phyloP scores from a whole-genome alignment of 92 coral and sea anemone species.

The Porites rus region DNA sequence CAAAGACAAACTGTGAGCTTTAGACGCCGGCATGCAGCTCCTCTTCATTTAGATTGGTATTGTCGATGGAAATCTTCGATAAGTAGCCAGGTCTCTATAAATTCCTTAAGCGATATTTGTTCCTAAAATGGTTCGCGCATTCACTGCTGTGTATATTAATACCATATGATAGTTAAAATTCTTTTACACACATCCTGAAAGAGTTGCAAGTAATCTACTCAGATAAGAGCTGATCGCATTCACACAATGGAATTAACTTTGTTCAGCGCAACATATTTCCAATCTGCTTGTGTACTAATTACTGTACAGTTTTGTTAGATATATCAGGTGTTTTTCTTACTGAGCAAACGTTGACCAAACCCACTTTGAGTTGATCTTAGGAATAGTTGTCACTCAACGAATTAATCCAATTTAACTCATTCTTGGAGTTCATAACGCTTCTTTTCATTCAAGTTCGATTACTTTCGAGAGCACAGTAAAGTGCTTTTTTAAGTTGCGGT shows the following conservation, averaged over 20 bases:
- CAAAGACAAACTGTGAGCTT: no score
- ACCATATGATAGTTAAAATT: neutral
- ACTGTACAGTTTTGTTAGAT: no score
- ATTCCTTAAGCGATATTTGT: neutral
- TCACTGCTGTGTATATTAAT: neutral
- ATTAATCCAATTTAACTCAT: conserved; percentile 24
- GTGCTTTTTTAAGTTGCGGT: neutral
- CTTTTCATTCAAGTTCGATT: neutral
- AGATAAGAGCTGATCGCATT: no score
- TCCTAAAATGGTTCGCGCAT: neutral
- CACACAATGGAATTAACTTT: no score
- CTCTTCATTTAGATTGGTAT: no score
- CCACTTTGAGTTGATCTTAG: conserved; percentile 2
- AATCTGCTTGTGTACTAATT: no score
- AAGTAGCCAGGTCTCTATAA: no score
- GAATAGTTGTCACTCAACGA: conserved; percentile 24
- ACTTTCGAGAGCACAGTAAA: neutral
- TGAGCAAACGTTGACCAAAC: neutral
- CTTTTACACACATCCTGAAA: neutral
- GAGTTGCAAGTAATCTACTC: no score
- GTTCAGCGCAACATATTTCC: no score
- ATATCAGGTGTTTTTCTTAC: neutral
- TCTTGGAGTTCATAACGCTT: conserved; percentile 8
- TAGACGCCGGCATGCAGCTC: no score
- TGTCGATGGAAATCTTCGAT: no score